Base-by-base conservation (phyloP, 64 coral and sea anemone genomes). In the Pachyseris speciosa region DNA sequence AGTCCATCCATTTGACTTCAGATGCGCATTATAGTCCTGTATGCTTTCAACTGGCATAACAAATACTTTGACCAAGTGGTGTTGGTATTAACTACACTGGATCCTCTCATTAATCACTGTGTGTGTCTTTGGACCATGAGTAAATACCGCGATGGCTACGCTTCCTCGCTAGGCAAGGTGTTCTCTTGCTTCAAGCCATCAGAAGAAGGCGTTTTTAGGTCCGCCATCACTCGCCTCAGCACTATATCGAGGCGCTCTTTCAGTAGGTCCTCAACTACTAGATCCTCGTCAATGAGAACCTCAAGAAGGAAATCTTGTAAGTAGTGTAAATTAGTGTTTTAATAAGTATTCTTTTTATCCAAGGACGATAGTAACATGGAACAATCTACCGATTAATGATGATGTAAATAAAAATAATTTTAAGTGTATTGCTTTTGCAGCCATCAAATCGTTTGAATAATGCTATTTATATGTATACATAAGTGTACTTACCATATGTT, bases 71-170 rank as follows among this genome's bases (percentile, higher is more conserved):
- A 96, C 29, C 94, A 96, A 47, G 85, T 89, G n/a, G 94, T 96
- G 6, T 31, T 93, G 15, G 85, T 96, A 2, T 61, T 96, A 19
- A 96, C 94, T 0, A 89, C 90, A 10, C 39, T 96, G 34, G 94
- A 96, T 64, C 94, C 94, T 28, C 69, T 96, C 5, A 96, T 96
- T 29, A 96, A 96, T 80, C 94, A 96, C 63, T 96, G 86, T 7
- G 94, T 96, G 15, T 96, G 90, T 17, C 41, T 96, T 24, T 96
- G 94, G 94, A 88, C 92, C 4, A 96, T 96, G 94, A 83, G 94
- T 32, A 96, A 93, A 70, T 96, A 96, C 45, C 85, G 94, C n/a
- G 94, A 96, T 43, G 94, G 94, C 26, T 96, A 96, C 19, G 91
- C 79, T 15, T 84, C 74, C 3, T 92, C 94, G 19, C 80, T 96